phyloP scores from a whole-genome alignment of 2,888 invertebrate species.

The Eupithecia exiguata region DNA sequence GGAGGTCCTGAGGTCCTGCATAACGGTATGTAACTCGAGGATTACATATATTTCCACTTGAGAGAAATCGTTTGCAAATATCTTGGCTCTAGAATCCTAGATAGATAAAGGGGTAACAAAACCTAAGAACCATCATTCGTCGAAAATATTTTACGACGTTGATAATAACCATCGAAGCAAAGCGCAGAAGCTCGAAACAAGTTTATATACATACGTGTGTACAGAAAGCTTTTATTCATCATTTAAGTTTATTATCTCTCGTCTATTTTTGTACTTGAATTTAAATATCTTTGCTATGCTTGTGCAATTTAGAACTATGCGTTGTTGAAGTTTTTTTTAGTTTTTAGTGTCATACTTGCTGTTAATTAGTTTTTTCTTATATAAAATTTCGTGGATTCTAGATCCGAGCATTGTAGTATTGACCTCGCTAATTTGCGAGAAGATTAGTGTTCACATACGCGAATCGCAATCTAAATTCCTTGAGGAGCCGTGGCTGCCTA shows the following conservation, averaged over 20 bases:
- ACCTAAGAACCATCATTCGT: background rate
- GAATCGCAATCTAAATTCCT: background rate
- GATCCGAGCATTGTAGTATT: background rate
- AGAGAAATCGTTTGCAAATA: background rate
- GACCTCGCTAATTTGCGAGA: background rate
- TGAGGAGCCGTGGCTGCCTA: background rate
- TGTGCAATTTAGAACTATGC: too few species aligned
- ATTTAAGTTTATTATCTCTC: background rate
- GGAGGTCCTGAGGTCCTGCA: background rate
- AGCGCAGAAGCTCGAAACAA: too few species aligned
- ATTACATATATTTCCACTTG: background rate
- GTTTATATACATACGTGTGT: too few species aligned
- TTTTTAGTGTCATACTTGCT: too few species aligned
- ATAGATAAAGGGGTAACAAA: background rate
- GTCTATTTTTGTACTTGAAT: too few species aligned
- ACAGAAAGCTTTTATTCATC: too few species aligned
- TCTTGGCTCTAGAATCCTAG: background rate
- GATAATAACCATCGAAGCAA: too few species aligned
- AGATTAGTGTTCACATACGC: background rate
- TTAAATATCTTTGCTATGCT: too few species aligned
- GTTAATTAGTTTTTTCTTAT: too few species aligned
- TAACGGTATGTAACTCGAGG: background rate
- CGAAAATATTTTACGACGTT: background rate
- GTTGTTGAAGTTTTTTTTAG: too few species aligned
- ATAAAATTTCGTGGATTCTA: background rate